A percentile compares a stretch with the other conserved stretches of the same genome.
phyloP scores from a whole-genome alignment of 2,113 vertebrate genomes.

The Craseonycteris thonglongyai region DNA sequence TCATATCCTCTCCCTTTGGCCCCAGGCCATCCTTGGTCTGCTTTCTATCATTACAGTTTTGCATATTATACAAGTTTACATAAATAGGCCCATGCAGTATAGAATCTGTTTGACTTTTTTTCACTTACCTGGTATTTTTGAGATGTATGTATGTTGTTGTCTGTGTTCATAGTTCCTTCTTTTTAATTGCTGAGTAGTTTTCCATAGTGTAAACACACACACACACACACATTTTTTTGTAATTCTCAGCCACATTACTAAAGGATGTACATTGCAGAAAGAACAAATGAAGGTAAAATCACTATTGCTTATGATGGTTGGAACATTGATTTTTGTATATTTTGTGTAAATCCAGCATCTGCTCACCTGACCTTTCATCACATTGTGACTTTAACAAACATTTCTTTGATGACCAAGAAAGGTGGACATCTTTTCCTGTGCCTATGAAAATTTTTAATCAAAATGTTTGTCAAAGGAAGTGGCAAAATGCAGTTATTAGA shows the following conservation, averaged over 20 bases:
- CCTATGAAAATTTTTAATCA: not conserved
- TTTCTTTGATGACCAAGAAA: not conserved
- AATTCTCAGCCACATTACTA: too few relatives aligned
- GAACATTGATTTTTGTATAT: too few relatives aligned
- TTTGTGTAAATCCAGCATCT: too few relatives aligned
- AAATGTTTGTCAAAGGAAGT: constrained; percentile 6
- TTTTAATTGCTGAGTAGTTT: not conserved
- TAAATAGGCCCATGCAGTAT: not conserved
- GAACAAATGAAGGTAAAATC: too few relatives aligned
- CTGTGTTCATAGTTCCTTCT: not conserved
- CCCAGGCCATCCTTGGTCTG: not conserved
- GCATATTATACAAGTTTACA: not conserved
- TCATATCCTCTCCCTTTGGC: not conserved
- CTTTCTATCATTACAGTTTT: not conserved
- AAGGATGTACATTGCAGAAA: too few relatives aligned
- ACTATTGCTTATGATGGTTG: too few relatives aligned
- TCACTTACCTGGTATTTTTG: not conserved
- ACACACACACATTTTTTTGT: not conserved
- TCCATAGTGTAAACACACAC: not conserved
- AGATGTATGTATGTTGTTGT: not conserved
- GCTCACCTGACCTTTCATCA: too few relatives aligned
- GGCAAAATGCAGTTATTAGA: not conserved
- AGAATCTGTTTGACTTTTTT: not conserved
- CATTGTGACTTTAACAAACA: not conserved
- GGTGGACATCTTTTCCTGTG: not conserved